These are phyloP conservation scores for Saturnia pavonia DNA, from an alignment of 2,888 invertebrate genomes.

Conservation along the genomic window DNA sequence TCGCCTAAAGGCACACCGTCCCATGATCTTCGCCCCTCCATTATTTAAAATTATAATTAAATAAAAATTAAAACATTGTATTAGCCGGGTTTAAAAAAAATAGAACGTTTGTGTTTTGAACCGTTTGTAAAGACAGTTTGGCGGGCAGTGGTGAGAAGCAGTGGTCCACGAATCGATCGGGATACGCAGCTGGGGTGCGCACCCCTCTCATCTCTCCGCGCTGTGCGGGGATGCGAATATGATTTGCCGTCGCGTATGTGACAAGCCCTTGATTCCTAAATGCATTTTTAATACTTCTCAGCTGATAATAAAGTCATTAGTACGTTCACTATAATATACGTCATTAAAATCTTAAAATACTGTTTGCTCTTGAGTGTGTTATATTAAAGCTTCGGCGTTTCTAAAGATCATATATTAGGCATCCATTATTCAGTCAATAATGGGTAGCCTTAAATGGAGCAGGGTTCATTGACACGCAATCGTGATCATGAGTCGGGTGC, in stretches of 20 bases:
- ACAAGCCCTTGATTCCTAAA: constrained; percentile 41
- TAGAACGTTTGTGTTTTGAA: constrained; percentile 48
- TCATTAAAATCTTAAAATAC: neutral
- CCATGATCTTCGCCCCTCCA: constrained; percentile 78
- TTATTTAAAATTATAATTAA: constrained; percentile 44
- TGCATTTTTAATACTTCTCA: constrained; percentile 45
- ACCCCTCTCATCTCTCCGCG: constrained; percentile 75
- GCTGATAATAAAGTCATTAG: constrained; percentile 40
- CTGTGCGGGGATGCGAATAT: constrained; percentile 72
- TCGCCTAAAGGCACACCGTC: constrained; percentile 75
- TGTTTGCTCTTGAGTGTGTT: neutral
- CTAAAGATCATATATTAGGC: neutral
- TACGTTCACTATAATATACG: constrained; percentile 12
- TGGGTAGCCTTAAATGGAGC: constrained; percentile 42
- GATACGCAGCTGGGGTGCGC: constrained; percentile 79
- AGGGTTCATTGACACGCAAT: constrained; percentile 43
- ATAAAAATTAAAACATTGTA: constrained; percentile 61
- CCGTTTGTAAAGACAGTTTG: constrained; percentile 68
- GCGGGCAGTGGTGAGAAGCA: constrained; percentile 34
- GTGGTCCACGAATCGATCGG: constrained; percentile 78
- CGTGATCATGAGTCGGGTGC: constrained; percentile 33
- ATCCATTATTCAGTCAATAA: constrained; percentile 20
- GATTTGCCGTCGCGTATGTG: constrained; percentile 65
- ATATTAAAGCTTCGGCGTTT: constrained; percentile 6
- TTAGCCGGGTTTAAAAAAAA: constrained; percentile 39